Conservation (phyloP, 2,113 vertebrate genomes). For the Sphaerodactylus townsendi region DNA sequence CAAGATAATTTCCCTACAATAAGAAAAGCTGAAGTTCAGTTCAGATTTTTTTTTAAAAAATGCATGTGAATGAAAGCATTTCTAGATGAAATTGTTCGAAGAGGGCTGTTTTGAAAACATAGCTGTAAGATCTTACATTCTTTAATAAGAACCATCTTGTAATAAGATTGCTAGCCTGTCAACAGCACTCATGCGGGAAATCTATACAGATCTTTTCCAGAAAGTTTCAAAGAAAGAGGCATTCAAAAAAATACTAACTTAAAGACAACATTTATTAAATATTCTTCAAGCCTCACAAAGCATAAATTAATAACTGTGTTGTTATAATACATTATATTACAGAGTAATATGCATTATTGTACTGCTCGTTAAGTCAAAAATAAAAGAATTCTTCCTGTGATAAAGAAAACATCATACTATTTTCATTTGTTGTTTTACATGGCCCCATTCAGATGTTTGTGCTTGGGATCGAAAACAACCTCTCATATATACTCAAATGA, state of each 20-base stretch:
- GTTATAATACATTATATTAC: slow-evolving; percentile 83
- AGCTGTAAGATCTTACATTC: neutral
- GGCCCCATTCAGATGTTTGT: neutral
- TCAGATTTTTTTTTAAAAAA: accelerated
- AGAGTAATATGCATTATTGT: slow-evolving; percentile 63
- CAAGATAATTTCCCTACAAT: neutral
- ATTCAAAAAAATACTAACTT: slow-evolving; percentile 67
- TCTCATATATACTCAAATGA: slow-evolving; percentile 21
- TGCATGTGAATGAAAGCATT: no score
- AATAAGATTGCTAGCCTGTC: neutral
- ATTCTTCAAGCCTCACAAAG: slow-evolving; percentile 74
- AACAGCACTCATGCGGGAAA: neutral
- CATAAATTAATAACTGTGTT: slow-evolving; percentile 69
- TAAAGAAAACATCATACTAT: slow-evolving; percentile 58
- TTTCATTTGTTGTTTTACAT: neutral
- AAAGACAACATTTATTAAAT: slow-evolving; percentile 80
- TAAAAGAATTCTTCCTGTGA: slow-evolving; percentile 53
- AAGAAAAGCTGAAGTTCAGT: neutral
- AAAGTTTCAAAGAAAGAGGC: slow-evolving; percentile 66
- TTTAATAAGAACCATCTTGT: no score
- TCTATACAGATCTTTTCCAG: neutral
- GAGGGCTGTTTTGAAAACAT: neutral
- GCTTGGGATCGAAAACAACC: slow-evolving; percentile 1
- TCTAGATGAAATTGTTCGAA: neutral
- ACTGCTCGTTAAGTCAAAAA: slow-evolving; percentile 55